These are phyloP conservation scores for Chrysomallon squamiferum DNA, from an alignment of 1,140 invertebrate species.

Conservation along the genomic window DNA sequence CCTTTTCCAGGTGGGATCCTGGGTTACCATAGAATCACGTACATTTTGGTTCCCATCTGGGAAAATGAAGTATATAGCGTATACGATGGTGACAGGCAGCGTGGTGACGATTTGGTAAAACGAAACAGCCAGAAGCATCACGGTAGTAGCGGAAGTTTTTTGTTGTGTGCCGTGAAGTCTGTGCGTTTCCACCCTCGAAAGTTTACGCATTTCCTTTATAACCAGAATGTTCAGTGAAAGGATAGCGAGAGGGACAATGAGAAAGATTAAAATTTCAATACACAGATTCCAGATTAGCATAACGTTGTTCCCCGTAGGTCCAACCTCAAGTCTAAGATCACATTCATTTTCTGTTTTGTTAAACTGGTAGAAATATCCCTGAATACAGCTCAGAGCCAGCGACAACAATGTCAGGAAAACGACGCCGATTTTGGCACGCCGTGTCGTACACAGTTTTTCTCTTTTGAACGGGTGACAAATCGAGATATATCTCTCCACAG, in stretches of 20 bases:
- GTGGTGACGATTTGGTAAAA: constrained; percentile 62
- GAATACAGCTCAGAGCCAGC: constrained; percentile 38
- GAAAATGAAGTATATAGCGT: constrained; percentile 38
- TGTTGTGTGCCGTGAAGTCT: constrained; percentile 37
- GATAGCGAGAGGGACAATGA: constrained; percentile 52
- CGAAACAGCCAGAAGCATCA: constrained; percentile 59
- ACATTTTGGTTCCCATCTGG: not conserved
- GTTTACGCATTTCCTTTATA: constrained; percentile 50
- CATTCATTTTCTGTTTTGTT: constrained; percentile 12
- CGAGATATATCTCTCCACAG: constrained; percentile 93
- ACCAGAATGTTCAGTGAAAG: constrained; percentile 59
- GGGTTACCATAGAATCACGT: not conserved
- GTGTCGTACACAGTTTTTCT: constrained; percentile 72
- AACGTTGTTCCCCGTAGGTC: constrained; percentile 30
- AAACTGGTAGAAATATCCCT: constrained; percentile 56
- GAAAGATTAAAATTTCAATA: constrained; percentile 53
- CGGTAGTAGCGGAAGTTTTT: constrained; percentile 52
- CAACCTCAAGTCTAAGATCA: constrained; percentile 25
- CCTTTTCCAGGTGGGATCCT: constrained; percentile 31
- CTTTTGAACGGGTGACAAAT: constrained; percentile 90
- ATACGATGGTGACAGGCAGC: constrained; percentile 54
- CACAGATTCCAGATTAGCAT: constrained; percentile 50
- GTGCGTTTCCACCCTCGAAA: constrained; percentile 45
- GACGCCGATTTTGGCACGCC: constrained; percentile 70
- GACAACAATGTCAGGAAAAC: constrained; percentile 26